Percentiles rank a stretch among this genome's conserved stretches.
Conservation (phyloP, 2,797 vertebrate genomes). For the Gallinago stenura region DNA sequence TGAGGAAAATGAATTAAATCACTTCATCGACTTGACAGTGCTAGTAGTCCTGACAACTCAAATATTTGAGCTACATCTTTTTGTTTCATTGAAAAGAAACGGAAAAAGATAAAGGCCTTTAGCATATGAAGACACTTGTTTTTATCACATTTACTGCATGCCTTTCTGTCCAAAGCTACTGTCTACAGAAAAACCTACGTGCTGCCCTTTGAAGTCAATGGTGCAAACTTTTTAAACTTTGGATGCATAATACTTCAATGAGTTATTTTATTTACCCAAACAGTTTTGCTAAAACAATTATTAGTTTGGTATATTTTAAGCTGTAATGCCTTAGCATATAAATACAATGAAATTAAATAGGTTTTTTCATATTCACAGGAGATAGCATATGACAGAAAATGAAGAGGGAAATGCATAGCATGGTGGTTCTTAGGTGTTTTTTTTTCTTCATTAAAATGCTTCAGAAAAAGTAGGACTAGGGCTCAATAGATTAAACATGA, state of each 20-base stretch:
- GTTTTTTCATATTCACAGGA: not conserved
- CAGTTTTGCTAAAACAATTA: not conserved
- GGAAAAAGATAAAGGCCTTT: not conserved
- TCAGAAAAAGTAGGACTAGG: not conserved
- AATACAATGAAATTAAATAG: not conserved
- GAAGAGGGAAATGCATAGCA: not conserved
- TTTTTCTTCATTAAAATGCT: not conserved
- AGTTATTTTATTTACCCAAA: not conserved
- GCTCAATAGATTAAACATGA: not conserved
- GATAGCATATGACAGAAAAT: not conserved
- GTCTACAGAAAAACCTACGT: accelerated
- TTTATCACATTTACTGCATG: not conserved
- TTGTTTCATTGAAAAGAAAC: not conserved
- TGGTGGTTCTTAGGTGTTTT: not conserved
- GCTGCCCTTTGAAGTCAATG: not conserved
- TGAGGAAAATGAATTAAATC: not conserved
- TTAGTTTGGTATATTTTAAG: not conserved
- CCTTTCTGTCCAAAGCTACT: not conserved
- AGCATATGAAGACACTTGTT: not conserved
- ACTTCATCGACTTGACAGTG: not conserved
- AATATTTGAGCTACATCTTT: not conserved
- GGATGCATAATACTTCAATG: not conserved
- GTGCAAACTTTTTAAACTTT: not conserved
- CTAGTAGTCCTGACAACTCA: not conserved
- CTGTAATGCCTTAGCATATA: not conserved